Evolutionary conservation across 2,888 invertebrate species (phyloP).

Genomic region (Chymomyza procnemis): DNA sequence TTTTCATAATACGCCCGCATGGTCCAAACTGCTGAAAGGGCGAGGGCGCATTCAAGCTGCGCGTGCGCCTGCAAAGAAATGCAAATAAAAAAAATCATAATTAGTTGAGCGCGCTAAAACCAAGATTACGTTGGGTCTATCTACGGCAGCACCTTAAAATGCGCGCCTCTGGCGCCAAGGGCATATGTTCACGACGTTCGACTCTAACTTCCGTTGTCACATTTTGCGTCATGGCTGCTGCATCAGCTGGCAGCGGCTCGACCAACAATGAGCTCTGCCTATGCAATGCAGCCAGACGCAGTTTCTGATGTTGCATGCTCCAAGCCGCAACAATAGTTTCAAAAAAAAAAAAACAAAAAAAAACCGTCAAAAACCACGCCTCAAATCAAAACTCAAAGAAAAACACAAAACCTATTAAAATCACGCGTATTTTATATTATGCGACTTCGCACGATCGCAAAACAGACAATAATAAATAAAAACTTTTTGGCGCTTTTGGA

Average conservation of each 20-base stretch:
- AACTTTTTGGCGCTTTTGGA: conserved; percentile 35
- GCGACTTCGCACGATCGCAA: conserved; percentile 2
- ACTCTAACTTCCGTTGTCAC: conserved; percentile 1
- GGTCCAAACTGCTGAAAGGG: conserved; percentile 98
- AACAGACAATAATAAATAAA: conserved; percentile 5
- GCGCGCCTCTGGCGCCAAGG: conserved; percentile 35
- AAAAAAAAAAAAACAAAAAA: no score
- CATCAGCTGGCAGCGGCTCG: conserved; percentile 12
- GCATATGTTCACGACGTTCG: conserved; percentile 6
- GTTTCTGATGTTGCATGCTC: conserved; percentile 35
- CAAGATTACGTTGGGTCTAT: not conserved
- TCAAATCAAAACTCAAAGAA: conserved; percentile 16
- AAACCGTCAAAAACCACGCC: conserved; percentile 17
- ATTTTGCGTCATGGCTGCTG: not conserved
- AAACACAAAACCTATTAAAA: not conserved
- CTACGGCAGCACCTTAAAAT: conserved; percentile 39
- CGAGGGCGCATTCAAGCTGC: conserved; percentile 96
- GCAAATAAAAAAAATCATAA: conserved; percentile 19
- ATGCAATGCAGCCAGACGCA: conserved; percentile 11
- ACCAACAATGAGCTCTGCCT: conserved; percentile 9
- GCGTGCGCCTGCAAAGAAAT: conserved; percentile 89
- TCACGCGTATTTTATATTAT: conserved; percentile 1
- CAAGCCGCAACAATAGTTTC: not conserved
- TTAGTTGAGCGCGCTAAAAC: not conserved
- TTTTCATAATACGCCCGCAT: conserved; percentile 98